Conservation (phyloP, 2,888 invertebrate species). For the Caenorhabditis sp. region DNA sequence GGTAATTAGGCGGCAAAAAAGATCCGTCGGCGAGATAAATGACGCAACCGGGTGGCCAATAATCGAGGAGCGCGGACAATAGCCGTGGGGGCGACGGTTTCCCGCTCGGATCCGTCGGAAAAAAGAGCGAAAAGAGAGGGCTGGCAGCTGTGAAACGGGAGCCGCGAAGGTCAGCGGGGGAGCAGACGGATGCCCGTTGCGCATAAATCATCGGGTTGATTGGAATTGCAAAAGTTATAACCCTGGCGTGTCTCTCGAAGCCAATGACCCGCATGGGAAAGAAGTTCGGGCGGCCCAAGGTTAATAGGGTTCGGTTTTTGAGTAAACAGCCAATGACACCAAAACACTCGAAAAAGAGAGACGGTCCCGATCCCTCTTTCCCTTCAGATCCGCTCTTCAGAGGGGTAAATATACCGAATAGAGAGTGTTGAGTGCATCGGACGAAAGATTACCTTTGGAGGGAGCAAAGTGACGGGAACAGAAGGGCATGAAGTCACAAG, state of each 20-base stretch:
- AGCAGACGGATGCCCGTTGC: constrained; percentile 42
- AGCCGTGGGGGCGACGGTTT: constrained; percentile 27
- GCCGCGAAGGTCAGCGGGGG: constrained; percentile 38
- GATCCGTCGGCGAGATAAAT: constrained; percentile 55
- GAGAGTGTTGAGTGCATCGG: constrained; percentile 19
- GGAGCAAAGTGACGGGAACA: not conserved
- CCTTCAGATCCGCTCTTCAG: constrained; percentile 36
- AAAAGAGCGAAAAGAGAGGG: constrained; percentile 2
- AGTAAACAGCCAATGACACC: constrained; percentile 55
- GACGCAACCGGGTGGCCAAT: constrained; percentile 46
- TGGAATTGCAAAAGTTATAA: constrained; percentile 52
- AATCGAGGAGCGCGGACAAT: constrained; percentile 33
- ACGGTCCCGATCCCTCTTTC: constrained; percentile 15
- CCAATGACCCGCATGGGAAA: constrained; percentile 47
- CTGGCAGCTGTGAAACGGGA: constrained; percentile 45
- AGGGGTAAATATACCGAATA: constrained; percentile 24
- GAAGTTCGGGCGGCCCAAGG: constrained; percentile 39
- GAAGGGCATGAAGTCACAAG: constrained; percentile 27
- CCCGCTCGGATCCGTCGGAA: constrained; percentile 13
- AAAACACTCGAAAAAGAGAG: constrained; percentile 47
- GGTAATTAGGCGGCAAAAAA: constrained; percentile 50
- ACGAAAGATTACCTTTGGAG: not conserved
- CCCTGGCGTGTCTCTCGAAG: constrained; percentile 12
- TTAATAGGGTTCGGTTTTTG: constrained; percentile 45
- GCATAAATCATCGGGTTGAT: constrained; percentile 50